A percentile compares a stretch with the other conserved stretches of the same genome.
Evolutionary conservation across 2,888 invertebrate genomes (phyloP).

Genomic region (Leptinotarsa peninsularis): DNA sequence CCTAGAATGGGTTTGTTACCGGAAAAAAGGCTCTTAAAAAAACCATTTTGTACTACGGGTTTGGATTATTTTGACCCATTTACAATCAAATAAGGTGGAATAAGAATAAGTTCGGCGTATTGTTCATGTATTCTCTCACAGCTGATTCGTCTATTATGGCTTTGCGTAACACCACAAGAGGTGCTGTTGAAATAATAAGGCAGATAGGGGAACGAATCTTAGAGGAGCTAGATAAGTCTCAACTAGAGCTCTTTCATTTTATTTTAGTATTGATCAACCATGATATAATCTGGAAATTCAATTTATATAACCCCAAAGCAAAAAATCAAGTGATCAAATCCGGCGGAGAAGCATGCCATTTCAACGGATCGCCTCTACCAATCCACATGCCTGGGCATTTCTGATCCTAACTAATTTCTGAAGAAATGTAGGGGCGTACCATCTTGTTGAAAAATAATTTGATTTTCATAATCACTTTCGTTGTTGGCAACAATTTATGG

Average conservation of each 20-base stretch:
- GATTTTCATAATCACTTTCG: too few relatives aligned
- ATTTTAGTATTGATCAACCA: not conserved
- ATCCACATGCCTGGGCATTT: too few relatives aligned
- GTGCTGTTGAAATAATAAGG: not conserved
- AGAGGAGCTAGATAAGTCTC: not conserved
- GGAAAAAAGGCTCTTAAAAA: not conserved
- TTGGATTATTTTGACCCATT: not conserved
- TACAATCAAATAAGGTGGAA: not conserved
- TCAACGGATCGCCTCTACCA: too few relatives aligned
- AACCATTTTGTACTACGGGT: not conserved
- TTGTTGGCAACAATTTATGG: too few relatives aligned
- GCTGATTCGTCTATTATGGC: constrained; percentile 2
- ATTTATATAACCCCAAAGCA: too few relatives aligned
- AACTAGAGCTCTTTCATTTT: not conserved
- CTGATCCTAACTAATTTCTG: too few relatives aligned
- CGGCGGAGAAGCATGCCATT: too few relatives aligned
- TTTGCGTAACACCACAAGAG: not conserved
- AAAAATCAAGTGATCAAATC: too few relatives aligned
- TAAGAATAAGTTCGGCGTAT: not conserved
- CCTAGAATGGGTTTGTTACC: not conserved
- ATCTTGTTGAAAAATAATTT: too few relatives aligned
- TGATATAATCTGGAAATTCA: not conserved
- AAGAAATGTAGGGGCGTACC: too few relatives aligned
- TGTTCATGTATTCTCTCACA: not conserved
- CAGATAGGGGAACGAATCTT: not conserved